Base-by-base conservation (phyloP, 2,888 invertebrate genomes). In the Bellardia pandia region DNA sequence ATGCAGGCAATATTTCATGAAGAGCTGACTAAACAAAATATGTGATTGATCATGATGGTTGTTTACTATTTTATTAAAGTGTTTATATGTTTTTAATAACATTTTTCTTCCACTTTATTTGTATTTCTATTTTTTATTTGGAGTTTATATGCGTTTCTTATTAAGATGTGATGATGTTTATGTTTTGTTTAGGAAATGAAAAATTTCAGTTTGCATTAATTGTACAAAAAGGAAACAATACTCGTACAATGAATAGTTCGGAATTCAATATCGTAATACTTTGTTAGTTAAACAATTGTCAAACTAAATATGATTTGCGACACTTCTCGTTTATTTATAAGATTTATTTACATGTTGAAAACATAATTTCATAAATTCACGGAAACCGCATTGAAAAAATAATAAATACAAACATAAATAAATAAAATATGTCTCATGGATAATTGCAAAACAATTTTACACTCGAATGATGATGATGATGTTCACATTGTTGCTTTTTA, bases 271-370 rank as follows among this genome's bases (percentile, higher is more conserved):
- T 75, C 33, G 62, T 42, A 53, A 64, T 66, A 66, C 40, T 51
- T 60, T 74, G 60, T 51, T 66, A 40, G 62, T 58, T 68, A 33
- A 53, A 69, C 82, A 62, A 72, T 75, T 72, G 62, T 53, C 68
- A 80, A 79, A 92, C 91, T 92, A 91, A 92, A 90, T 91, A 90
- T 90, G 89, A 91, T 90, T 89, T 91, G 88, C 91, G 89, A 90
- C 91, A 91, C 91, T 91, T 91, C 83, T 89, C 78, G 81, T 71
- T 82, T 91, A 91, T 92, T 92, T 92, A 92, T 92, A 92, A 89
- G 88, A 86, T 88, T 88, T 76, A 76, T 82, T 85, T 69, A 9
- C 45, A 71, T 72, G 56, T 76, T 7, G 60, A 56, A 60, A 51
- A 23, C 42, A 75, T 37, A 51, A 23, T 60, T 51, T 51, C 48